phyloP scores from a whole-genome alignment of 2,888 invertebrate genomes.

The Tenthredo livida region DNA sequence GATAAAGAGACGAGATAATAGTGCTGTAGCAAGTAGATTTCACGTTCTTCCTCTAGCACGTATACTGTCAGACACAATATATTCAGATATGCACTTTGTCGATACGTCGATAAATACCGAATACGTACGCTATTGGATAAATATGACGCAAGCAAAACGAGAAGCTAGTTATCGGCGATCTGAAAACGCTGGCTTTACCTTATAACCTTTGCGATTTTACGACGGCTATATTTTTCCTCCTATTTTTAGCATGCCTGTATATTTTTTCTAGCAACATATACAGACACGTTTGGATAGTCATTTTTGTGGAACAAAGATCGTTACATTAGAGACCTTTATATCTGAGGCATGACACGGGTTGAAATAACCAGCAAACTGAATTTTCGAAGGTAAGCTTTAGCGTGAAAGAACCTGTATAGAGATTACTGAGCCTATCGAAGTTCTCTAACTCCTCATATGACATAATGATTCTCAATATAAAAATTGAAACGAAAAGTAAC shows the following conservation, averaged over 20 bases:
- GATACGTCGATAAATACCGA: slow-evolving; percentile 47
- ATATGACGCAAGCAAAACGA: slow-evolving; percentile 4
- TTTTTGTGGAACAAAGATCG: background rate
- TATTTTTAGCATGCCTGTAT: background rate
- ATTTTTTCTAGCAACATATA: background rate
- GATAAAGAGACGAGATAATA: background rate
- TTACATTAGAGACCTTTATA: background rate
- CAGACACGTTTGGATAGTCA: background rate
- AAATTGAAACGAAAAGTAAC: background rate
- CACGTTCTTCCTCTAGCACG: background rate
- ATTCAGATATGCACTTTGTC: slow-evolving; percentile 31
- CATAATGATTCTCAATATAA: background rate
- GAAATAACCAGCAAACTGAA: background rate
- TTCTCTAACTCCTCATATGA: background rate
- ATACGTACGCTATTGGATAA: slow-evolving; percentile 19
- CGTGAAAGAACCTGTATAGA: background rate
- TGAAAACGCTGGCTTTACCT: background rate
- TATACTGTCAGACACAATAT: background rate
- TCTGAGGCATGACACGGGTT: background rate
- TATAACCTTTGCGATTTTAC: slow-evolving; percentile 27
- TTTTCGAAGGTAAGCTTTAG: background rate
- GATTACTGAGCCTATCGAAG: background rate
- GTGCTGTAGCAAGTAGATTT: background rate
- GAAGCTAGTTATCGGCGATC: background rate
- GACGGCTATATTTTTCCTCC: background rate